Conservation (phyloP, 2,888 invertebrate genomes). For the Anaspis maculata region DNA sequence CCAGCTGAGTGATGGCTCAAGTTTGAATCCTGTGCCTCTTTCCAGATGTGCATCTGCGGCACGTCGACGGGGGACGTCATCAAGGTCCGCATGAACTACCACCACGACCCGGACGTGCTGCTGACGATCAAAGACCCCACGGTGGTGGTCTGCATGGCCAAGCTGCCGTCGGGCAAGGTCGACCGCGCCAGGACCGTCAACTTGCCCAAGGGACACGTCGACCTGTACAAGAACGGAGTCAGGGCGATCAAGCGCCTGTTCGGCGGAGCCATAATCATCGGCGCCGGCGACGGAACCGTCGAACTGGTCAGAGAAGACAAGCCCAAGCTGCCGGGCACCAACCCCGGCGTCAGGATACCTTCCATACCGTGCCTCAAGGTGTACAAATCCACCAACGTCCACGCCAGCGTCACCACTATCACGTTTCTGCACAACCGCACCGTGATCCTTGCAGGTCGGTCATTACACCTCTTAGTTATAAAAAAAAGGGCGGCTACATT, state of each 20-base stretch:
- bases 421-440: conserved; percentile 44
- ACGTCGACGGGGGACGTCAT: conserved; percentile 74
- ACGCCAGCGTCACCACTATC: conserved; percentile 67
- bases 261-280: conserved; percentile 60
- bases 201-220: conserved; percentile 46
- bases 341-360: conserved; percentile 37
- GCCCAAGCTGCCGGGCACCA: conserved; percentile 9
- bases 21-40: too few relatives aligned
- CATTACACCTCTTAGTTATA: too few relatives aligned
- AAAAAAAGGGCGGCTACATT: too few relatives aligned
- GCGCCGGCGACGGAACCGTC: conserved; percentile 77
- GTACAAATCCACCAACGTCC: conserved; percentile 45
- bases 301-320: conserved; percentile 53
- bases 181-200: too few relatives aligned
- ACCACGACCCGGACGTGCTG: conserved; percentile 47
- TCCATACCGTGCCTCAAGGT: conserved; percentile 41
- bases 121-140: conserved; percentile 49
- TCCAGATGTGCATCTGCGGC: conserved; percentile 77
- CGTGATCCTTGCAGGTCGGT: conserved; percentile 8
- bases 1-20: too few relatives aligned
- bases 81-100: conserved; percentile 53
- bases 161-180: conserved; percentile 42
- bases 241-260: conserved; percentile 55
- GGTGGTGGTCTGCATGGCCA: conserved; percentile 56
- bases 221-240: conserved; percentile 56